A percentile compares a stretch with the other conserved stretches of the same genome.
phyloP scores from a whole-genome alignment of 64 coral and sea anemone genomes.

The Porites lutea region DNA sequence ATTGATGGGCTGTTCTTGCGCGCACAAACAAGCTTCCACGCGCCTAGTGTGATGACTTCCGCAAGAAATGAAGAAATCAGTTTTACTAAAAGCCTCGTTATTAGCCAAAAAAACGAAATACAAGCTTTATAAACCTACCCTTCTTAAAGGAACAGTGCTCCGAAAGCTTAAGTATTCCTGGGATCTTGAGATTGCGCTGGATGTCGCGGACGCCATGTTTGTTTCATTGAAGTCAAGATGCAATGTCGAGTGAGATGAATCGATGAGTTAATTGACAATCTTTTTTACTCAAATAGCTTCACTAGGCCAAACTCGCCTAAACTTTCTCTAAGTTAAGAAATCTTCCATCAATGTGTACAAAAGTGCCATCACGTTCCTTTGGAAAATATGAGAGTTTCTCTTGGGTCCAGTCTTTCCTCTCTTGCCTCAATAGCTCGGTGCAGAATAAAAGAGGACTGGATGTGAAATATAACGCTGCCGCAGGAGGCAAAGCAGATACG shows the following conservation, averaged over 20 bases:
- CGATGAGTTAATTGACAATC: not conserved
- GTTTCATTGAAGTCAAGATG: not conserved
- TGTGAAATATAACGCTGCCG: too few species aligned
- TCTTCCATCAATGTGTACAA: not conserved
- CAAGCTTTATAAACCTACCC: conserved; percentile 51
- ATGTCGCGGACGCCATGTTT: conserved; percentile 33
- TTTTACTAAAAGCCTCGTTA: not conserved
- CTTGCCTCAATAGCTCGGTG: too few species aligned
- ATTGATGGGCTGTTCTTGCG: too few species aligned
- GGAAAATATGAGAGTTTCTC: too few species aligned
- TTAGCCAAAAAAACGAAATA: not conserved
- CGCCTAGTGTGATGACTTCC: not conserved
- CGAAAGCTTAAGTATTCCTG: conserved; percentile 92
- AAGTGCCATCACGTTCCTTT: not conserved
- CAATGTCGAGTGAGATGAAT: not conserved
- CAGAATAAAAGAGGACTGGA: too few species aligned
- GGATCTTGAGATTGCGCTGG: conserved; percentile 73
- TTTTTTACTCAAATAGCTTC: too few species aligned
- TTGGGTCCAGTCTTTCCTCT: not conserved
- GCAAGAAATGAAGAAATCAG: not conserved
- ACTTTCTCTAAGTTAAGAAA: not conserved
- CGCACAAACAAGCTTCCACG: not conserved
- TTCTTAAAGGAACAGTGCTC: conserved; percentile 77
- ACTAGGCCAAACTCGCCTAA: too few species aligned
- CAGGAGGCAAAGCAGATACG: too few species aligned